Base-by-base conservation (phyloP, 2,113 vertebrate genomes). In the Ictidomys tridecemlineatus region DNA sequence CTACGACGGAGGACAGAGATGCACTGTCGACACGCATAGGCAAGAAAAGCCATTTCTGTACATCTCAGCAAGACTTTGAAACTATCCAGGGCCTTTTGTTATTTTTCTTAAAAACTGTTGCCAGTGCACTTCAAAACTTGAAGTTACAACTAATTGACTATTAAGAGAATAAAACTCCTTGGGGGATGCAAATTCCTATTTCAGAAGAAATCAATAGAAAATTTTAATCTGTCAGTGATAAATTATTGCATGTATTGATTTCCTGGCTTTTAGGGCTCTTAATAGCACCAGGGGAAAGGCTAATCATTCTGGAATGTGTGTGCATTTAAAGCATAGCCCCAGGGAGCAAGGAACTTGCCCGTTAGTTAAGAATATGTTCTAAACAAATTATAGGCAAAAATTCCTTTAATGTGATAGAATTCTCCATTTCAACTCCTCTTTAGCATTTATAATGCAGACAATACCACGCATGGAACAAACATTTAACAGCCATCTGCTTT, bases 401-500 rank as follows among this genome's bases (percentile, higher is more conserved):
- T 94, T 78, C 77, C 76, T 97, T 94, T 89, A 74, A 72, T 5
- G 2, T 93, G 86, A 95, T 87, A 94, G 90, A 94, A 95, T 48
- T 91, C 78, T 92, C 89, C 70, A 37, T 87, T 79, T 95, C 1
- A 24, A 63, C 65, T 93, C 94, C 88, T 97, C 88, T 91, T 93
- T 45, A 95, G 72, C 86, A 86, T 82, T 96, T 97, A 92, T 53
- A 95, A 97, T 72, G 88, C 93, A 97, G 84, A 92, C 84, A 85
- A 83, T 94, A 77, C 89, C 73, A 95, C 14, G 42, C 82, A 96
- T 48, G 88, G 92, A 97, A 96, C 84, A 93, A 97, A 91, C 18
- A n/a, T 78, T 95, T 89, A 96, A 39, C 73, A 95, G 69, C 89
- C 95, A 96, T 96, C 96, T 96, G 87, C 95, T 98, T 86, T 97